Base-by-base conservation (phyloP, 2,888 invertebrate species). In the Crocallis elinguaria region DNA sequence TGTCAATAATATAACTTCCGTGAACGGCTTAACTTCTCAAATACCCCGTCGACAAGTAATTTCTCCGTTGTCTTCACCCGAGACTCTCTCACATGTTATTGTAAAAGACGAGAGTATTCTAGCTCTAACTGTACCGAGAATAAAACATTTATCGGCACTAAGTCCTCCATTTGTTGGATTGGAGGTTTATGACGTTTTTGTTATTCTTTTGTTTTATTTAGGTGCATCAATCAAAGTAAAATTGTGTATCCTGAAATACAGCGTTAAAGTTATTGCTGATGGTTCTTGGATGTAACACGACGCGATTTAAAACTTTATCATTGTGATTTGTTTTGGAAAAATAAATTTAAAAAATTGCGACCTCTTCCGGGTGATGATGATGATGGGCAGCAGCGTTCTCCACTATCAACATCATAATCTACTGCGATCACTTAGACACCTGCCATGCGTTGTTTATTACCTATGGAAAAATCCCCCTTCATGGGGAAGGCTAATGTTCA, bases 111-210 rank as follows among this genome's bases (percentile, higher is more conserved):
- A 33, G 35, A 46, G 21, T 46, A 21, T 45, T 49, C 29, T 49
- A 32, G 38, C 36, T 36, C 17, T 14, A 32, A 51, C 14, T 57
- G 51, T 51, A 57, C 57, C 48, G 45, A 56, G 32, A 53, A 67
- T 75, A 78, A 79, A 77, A 57, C 57, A 59, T 73, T 79, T 78
- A 78, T 75, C 58, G 77, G 52, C 65, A 71, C 69, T 78, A 64
- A 71, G 68, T 54, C 56, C 57, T 79, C 78, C 78, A 79, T 79
- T 75, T 75, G 66, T 64, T 60, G 66, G 78, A 80, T 80, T 79
- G 75, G 63, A 62, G 60, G 55, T 73, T 70, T 71, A 73, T 67
- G 66, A 53, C 56, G 49, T 50, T 65, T 62, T 60, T 63, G 64
- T 67, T 57, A 58, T 57, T 64, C 57, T 63, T 50, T 62, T 62